Percentiles rank a stretch among this genome's conserved stretches.
These are phyloP conservation scores for Tribolium freemani DNA, from an alignment of 2,888 invertebrate species.

Conservation along the genomic window DNA sequence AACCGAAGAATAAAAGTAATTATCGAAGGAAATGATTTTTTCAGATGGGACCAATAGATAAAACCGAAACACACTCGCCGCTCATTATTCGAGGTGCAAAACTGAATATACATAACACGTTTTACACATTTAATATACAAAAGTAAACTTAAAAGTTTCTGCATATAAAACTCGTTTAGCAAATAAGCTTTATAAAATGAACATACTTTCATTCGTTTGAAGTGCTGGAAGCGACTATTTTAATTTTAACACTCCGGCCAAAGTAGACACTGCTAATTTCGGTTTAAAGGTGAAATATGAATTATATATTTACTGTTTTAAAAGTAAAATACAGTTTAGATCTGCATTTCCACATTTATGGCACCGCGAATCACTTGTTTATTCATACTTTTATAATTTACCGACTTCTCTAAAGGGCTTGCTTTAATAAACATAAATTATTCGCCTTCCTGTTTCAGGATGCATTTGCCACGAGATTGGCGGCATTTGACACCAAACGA, in stretches of 20 bases:
- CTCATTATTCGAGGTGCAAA: slow-evolving; percentile 48
- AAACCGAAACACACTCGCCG: slow-evolving; percentile 19
- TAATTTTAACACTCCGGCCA: slow-evolving; percentile 49
- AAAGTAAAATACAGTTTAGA: slow-evolving; percentile 36
- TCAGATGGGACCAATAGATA: slow-evolving; percentile 40
- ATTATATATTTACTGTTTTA: slow-evolving; percentile 40
- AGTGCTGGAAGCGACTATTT: slow-evolving; percentile 50
- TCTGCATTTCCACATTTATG: slow-evolving; percentile 23
- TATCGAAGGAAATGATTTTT: slow-evolving; percentile 56
- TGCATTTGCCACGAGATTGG: neutral
- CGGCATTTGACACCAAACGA: neutral
- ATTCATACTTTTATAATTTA: slow-evolving; percentile 34
- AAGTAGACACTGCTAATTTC: slow-evolving; percentile 49
- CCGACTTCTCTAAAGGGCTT: slow-evolving; percentile 10
- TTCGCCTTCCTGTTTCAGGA: neutral
- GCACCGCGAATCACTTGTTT: slow-evolving; percentile 27
- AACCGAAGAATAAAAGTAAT: slow-evolving; percentile 56
- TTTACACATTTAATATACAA: slow-evolving; percentile 57
- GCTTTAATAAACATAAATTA: slow-evolving; percentile 34
- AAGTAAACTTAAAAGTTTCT: slow-evolving; percentile 56
- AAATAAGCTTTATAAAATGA: slow-evolving; percentile 58
- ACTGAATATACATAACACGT: slow-evolving; percentile 58
- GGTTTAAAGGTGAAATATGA: slow-evolving; percentile 46
- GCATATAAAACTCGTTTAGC: slow-evolving; percentile 57
- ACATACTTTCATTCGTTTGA: slow-evolving; percentile 58